These are phyloP conservation scores for Manis crassicaudata DNA, from an alignment of 2,797 vertebrate species.

Conservation along the genomic window DNA sequence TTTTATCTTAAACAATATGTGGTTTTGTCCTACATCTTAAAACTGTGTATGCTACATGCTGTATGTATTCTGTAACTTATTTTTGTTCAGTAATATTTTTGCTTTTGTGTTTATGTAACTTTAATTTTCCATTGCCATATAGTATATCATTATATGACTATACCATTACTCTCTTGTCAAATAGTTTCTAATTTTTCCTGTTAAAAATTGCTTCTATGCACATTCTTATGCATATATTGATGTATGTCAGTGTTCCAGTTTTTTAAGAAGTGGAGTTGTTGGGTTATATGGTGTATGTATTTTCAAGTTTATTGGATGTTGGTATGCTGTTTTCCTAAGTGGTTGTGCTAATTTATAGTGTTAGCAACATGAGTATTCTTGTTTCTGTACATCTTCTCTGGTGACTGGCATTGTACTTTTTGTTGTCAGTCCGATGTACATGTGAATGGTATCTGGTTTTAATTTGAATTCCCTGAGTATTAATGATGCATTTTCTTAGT, in stretches of 20 bases:
- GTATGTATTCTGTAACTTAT: neutral
- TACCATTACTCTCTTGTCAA: neutral
- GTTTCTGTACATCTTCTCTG: neutral
- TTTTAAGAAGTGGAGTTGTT: neutral
- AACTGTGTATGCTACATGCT: neutral
- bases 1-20: neutral
- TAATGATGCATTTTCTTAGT: neutral
- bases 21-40: neutral
- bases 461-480: neutral
- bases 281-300: neutral
- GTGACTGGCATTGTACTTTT: neutral
- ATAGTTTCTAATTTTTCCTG: neutral
- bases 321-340: neutral
- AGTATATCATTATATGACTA: neutral
- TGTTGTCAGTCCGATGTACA: neutral
- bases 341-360: neutral
- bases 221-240: neutral
- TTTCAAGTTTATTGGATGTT: neutral
- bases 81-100: neutral
- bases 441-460: neutral
- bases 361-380: neutral
- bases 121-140: neutral
- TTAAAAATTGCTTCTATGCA: neutral
- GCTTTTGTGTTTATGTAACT: neutral
- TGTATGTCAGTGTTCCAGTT: neutral